phyloP scores from a whole-genome alignment of 2,797 vertebrate species.

The Scolopax bukidnonensis region DNA sequence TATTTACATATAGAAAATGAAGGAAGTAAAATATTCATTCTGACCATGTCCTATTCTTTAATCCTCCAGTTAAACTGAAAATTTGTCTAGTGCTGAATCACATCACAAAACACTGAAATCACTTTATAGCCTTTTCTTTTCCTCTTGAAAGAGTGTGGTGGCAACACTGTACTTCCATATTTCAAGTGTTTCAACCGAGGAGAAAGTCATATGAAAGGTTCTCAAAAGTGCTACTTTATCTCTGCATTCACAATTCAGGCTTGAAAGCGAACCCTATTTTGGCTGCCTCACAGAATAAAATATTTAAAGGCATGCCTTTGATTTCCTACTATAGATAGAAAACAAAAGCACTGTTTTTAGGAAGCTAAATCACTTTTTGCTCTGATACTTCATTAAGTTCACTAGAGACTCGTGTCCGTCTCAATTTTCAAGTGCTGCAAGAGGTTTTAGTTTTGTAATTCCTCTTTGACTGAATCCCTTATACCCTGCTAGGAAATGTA shows the following conservation, averaged over 20 bases:
- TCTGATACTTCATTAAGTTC: slow-evolving; percentile 53
- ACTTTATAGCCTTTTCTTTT: not conserved
- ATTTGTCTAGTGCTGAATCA: not conserved
- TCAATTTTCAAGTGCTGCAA: slow-evolving; percentile 11
- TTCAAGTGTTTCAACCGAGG: slow-evolving; percentile 25
- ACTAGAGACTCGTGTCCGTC: not conserved
- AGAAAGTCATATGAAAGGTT: slow-evolving; percentile 44
- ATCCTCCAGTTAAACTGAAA: slow-evolving; percentile 18
- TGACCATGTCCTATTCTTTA: not conserved
- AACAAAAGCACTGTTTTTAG: slow-evolving; percentile 52
- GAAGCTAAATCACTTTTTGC: slow-evolving; percentile 28
- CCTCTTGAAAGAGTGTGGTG: not conserved
- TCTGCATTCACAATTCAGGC: not conserved
- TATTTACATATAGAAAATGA: slow-evolving; percentile 36
- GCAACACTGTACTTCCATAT: not conserved
- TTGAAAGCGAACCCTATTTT: slow-evolving; percentile 31
- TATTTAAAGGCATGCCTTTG: slow-evolving; percentile 16
- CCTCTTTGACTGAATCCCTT: slow-evolving; percentile 3
- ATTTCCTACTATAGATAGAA: slow-evolving; percentile 47
- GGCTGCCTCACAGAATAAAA: slow-evolving; percentile 18
- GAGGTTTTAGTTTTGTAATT: slow-evolving; percentile 30
- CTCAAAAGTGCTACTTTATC: slow-evolving; percentile 44
- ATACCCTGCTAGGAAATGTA: slow-evolving; percentile 2
- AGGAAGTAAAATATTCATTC: slow-evolving; percentile 24
- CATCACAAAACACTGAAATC: slow-evolving; percentile 28